Percentiles rank a stretch among this genome's conserved stretches.
Conservation (phyloP, 2,888 invertebrate species). For the Dendrolimus pini region DNA sequence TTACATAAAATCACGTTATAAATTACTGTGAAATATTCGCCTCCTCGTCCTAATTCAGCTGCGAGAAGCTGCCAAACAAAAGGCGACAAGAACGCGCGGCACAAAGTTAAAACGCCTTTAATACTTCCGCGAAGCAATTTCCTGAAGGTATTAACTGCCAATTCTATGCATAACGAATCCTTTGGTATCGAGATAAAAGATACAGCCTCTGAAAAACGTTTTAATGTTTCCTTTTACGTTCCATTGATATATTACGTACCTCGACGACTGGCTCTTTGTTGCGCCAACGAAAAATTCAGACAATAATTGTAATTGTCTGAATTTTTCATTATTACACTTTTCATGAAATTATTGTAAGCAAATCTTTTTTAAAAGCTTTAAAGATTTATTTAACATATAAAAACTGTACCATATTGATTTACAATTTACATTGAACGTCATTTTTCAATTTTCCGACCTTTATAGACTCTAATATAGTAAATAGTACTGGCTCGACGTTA, state of each 20-base stretch:
- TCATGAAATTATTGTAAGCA: too few relatives aligned
- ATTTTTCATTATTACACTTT: too few relatives aligned
- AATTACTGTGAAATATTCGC: constrained; percentile 58
- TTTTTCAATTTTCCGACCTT: too few relatives aligned
- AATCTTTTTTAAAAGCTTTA: too few relatives aligned
- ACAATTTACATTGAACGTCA: too few relatives aligned
- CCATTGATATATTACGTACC: background rate
- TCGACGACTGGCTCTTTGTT: background rate
- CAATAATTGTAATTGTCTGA: constrained; percentile 13
- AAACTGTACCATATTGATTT: too few relatives aligned
- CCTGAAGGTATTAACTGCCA: constrained; percentile 43
- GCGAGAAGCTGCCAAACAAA: constrained; percentile 55
- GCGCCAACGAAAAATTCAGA: constrained; percentile 25
- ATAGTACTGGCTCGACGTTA: too few relatives aligned
- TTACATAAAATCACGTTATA: constrained; percentile 62
- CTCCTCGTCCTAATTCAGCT: constrained; percentile 43
- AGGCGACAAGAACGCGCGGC: constrained; percentile 43
- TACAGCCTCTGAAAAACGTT: constrained; percentile 12
- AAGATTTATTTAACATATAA: too few relatives aligned
- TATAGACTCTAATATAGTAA: too few relatives aligned
- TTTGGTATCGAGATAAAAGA: constrained; percentile 32
- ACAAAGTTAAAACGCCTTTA: constrained; percentile 48
- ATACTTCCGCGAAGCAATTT: constrained; percentile 51
- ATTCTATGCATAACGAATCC: constrained; percentile 48
- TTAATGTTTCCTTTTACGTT: constrained; percentile 10